Conservation (phyloP, 1,140 invertebrate genomes). For the Adelges cooleyi region DNA sequence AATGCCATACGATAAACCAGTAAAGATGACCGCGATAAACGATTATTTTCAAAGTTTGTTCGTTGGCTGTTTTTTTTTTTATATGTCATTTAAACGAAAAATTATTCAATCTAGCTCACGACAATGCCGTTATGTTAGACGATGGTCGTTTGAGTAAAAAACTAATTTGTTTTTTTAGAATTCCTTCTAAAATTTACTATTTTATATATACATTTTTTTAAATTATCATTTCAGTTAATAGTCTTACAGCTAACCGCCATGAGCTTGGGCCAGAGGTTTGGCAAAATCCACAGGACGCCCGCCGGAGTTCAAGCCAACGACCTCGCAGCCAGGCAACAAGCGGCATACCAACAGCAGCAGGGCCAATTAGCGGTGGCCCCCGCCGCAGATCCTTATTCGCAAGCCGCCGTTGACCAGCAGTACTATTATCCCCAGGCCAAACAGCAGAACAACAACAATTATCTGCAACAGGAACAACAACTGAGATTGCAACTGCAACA, state of each 20-base stretch:
- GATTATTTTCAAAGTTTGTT: no score
- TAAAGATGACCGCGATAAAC: no score
- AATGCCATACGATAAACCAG: no score
- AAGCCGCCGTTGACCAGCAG: background rate
- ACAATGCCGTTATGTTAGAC: no score
- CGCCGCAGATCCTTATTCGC: background rate
- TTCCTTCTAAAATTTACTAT: no score
- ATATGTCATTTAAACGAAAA: no score
- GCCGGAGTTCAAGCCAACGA: background rate
- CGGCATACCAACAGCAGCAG: background rate
- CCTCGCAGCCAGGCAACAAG: background rate
- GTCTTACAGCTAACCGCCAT: background rate
- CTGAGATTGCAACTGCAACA: background rate
- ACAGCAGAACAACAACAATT: background rate
- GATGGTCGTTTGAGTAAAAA: no score
- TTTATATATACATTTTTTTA: no score
- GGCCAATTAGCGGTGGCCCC: background rate
- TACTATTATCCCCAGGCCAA: background rate
- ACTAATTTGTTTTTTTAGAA: no score
- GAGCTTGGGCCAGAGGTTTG: background rate
- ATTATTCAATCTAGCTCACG: no score
- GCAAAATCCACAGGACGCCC: background rate
- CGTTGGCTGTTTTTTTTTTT: no score
- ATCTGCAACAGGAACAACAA: conserved; percentile 6
- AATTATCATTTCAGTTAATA: no score